Percentiles rank a stretch among this genome's conserved stretches.
These are phyloP conservation scores for Branchinecta lynchi DNA, from an alignment of 1,140 invertebrate genomes.

Conservation along the genomic window DNA sequence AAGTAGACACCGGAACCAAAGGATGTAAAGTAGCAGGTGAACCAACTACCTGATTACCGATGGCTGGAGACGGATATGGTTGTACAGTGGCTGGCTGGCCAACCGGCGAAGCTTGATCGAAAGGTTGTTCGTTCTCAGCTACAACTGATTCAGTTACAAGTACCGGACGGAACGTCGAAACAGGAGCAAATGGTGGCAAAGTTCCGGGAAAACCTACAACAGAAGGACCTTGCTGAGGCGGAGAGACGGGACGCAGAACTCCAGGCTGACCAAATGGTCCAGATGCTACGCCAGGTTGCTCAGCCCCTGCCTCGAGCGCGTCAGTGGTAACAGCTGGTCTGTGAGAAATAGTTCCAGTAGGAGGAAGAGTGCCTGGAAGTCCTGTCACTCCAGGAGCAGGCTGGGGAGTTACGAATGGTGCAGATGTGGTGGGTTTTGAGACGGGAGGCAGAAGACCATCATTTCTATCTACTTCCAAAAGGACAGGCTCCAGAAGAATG, in stretches of 20 bases:
- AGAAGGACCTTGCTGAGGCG: constrained; percentile 12
- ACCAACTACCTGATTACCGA: background rate
- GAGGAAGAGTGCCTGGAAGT: background rate
- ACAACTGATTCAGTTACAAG: background rate
- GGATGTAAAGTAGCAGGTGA: background rate
- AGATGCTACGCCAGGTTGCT: background rate
- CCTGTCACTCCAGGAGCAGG: background rate
- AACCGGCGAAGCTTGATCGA: too few relatives aligned
- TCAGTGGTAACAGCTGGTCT: background rate
- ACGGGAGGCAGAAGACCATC: background rate
- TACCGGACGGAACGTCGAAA: background rate
- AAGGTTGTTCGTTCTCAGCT: background rate
- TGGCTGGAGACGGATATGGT: too few relatives aligned
- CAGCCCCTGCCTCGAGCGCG: background rate
- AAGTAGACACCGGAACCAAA: background rate
- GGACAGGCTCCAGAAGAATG: background rate
- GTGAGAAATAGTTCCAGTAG: background rate
- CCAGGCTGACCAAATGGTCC: background rate
- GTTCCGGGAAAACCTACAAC: background rate
- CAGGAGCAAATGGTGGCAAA: background rate
- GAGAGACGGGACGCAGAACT: background rate
- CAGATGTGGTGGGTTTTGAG: background rate
- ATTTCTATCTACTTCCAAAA: background rate
- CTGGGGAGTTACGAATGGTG: background rate
- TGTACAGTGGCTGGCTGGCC: too few relatives aligned